These are phyloP conservation scores for Stenchaetothrips biformis DNA, from an alignment of 2,888 invertebrate genomes.

Conservation along the genomic window DNA sequence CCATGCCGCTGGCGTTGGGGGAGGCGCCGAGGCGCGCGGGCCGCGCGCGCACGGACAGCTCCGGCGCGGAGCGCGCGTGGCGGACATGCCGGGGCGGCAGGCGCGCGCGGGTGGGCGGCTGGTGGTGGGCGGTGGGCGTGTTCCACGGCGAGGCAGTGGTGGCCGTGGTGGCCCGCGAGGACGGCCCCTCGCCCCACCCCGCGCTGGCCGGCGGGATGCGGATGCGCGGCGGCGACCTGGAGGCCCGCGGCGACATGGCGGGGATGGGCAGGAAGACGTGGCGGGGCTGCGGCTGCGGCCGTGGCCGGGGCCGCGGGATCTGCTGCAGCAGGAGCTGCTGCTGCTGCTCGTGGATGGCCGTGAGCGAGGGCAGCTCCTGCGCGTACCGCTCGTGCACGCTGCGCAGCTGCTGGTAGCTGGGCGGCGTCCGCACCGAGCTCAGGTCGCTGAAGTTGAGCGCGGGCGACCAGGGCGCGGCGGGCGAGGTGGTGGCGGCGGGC, in stretches of 20 bases:
- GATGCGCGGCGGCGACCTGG: conserved; percentile 46
- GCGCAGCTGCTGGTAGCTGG: conserved; percentile 61
- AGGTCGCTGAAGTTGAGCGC: conserved; percentile 74
- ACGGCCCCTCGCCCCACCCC: conserved; percentile 20
- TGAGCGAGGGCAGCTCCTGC: conserved; percentile 65
- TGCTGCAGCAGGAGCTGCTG: conserved; percentile 53
- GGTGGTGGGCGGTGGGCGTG: background rate
- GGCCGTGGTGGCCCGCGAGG: conserved; percentile 31
- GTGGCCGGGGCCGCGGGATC: conserved; percentile 60
- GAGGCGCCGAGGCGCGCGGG: conserved; percentile 58
- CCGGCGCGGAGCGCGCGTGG: conserved; percentile 62
- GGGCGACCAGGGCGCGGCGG: conserved; percentile 63
- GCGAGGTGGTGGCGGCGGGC: conserved; percentile 58
- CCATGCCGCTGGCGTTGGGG: conserved; percentile 55
- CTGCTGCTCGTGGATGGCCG: conserved; percentile 69
- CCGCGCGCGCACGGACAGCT: conserved; percentile 51
- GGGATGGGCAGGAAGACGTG: conserved; percentile 46
- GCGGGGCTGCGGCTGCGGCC: conserved; percentile 53
- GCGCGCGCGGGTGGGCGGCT: conserved; percentile 49
- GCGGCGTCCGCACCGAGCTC: conserved; percentile 74
- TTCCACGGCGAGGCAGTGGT: conserved; percentile 31
- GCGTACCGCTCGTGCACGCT: conserved; percentile 64
- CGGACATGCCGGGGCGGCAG: conserved; percentile 61
- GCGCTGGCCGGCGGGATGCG: conserved; percentile 48
- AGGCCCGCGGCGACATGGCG: conserved; percentile 47